phyloP scores from a whole-genome alignment of 2,797 vertebrate species.

The Ibycter americanus region DNA sequence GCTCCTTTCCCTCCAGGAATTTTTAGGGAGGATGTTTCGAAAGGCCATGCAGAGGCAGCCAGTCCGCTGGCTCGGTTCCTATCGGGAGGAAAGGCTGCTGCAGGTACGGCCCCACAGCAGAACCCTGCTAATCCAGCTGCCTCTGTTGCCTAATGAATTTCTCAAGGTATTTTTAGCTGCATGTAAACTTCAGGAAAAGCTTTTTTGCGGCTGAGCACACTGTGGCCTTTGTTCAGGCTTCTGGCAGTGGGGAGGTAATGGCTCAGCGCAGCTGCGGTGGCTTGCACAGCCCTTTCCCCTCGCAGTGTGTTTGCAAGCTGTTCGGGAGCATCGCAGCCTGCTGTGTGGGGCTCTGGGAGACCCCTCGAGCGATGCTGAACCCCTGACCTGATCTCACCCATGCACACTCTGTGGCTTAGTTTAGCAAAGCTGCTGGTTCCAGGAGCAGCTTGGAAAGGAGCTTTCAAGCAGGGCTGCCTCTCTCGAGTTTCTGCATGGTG shows the following conservation, averaged over 20 bases:
- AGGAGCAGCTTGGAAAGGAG: background rate
- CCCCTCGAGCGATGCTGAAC: background rate
- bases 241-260: background rate
- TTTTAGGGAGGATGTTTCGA: background rate
- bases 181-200: conserved; percentile 31
- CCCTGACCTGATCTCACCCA: background rate
- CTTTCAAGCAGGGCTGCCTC: background rate
- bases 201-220: background rate
- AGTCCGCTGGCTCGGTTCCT: background rate
- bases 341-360: fast-evolving
- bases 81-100: background rate
- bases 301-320: fast-evolving
- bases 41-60: fast-evolving
- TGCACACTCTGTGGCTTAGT: background rate
- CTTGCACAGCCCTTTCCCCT: background rate
- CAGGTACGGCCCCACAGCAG: background rate
- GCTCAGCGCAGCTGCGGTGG: fast-evolving
- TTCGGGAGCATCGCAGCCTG: background rate
- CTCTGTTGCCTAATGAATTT: background rate
- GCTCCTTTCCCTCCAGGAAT: background rate
- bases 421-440: background rate
- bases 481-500: fast-evolving
- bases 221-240: conserved; percentile 45
- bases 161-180: conserved; percentile 64
- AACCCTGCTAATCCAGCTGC: background rate